Evolutionary conservation across 1,140 invertebrate genomes (phyloP).

Genomic region (Camponotus floridanus): DNA sequence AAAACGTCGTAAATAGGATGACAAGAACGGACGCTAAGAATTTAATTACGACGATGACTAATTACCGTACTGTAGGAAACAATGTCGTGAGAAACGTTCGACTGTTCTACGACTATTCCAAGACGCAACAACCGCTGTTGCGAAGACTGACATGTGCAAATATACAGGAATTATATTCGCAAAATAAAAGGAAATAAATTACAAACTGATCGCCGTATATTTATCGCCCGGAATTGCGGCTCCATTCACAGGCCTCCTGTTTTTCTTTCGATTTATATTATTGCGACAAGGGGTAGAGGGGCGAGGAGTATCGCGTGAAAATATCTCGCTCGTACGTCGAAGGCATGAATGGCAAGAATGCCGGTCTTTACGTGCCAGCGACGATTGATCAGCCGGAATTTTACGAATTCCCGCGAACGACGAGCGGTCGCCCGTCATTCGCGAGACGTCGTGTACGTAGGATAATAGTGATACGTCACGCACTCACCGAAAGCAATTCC

Average conservation of each 20-base stretch:
- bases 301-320: not conserved
- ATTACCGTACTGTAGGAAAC: slow-evolving; percentile 27
- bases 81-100: slow-evolving; percentile 35
- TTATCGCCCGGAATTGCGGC: not conserved
- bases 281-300: not conserved
- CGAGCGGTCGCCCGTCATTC: not conserved
- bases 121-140: not conserved
- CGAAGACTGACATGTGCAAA: not conserved
- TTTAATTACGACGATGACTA: slow-evolving; percentile 14
- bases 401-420: not conserved
- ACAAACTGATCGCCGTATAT: not conserved
- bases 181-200: no score
- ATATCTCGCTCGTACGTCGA: slow-evolving; percentile 4
- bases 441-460: not conserved
- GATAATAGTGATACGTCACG: slow-evolving; percentile 42
- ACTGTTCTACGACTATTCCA: not conserved
- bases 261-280: not conserved
- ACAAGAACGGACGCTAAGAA: not conserved
- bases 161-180: not conserved
- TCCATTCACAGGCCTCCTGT: not conserved
- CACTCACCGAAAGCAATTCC: slow-evolving; percentile 76
- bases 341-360: not conserved
- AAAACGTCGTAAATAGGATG: not conserved
- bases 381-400: not conserved
- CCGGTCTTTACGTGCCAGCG: not conserved